Evolutionary conservation across 2,797 vertebrate species (phyloP), one percentile per base, ranked within the genome.

Genomic region (Poecilia wingei): DNA sequence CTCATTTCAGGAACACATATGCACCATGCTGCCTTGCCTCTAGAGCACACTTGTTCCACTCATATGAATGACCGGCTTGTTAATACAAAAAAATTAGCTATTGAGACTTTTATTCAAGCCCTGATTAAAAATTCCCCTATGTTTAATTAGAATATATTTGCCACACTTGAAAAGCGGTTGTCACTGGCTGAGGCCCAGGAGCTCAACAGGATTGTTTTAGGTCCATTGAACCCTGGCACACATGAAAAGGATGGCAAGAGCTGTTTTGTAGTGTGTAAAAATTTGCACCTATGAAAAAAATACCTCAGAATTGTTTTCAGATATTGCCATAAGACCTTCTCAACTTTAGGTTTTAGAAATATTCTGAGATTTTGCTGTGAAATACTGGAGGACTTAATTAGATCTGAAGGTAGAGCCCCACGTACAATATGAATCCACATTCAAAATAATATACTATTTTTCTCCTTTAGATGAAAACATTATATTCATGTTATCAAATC

Each of bases 121-220:
- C 85, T 95, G 87, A 94, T 95, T 94, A 89, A 90, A 93, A 92
- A 91, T 87, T 87, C 95, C 91, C 88, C 68, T 70, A 91, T 90
- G 93, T 88, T 94, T 96, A 95, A 96, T 96, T 94, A 95, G 89
- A 93, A 88, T 82, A 88, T 82, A 86, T 91, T 87, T 69, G 57
- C 87, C 78, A 88, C 94, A 92, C 95, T 94, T 93, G 88, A 93
- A 87, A 75, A 86, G 75, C 81, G 51, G 71, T 88, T 87, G 91
- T 91, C 83, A 85, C 79, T 91, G 90, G 74, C 87, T 77, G 75
- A 88, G 70, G 81, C 85, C 84, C 90, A 85, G 90, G 79, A 77
- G 86, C 84, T 61, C 72, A 13, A 80, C 77, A 86, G 59, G 76
- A 77, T 64, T 78, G 79, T 73, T 74, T 87, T 49, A 77, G 79